Base-by-base conservation (phyloP, 1,140 invertebrate species). In the Gyrodactylus salaris region DNA sequence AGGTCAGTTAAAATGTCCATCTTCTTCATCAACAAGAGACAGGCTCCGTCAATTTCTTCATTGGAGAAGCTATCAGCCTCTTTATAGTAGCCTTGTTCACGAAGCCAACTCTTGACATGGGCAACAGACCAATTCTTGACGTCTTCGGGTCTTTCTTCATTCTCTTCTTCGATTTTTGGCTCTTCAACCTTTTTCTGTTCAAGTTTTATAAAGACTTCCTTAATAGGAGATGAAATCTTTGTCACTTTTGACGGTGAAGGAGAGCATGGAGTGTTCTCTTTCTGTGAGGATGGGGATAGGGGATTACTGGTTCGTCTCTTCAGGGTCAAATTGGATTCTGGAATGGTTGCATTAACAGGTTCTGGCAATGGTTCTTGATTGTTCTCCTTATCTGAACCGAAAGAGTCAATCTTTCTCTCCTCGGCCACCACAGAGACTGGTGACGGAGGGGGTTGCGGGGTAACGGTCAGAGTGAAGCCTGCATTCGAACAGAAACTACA, bases 1-100 rank as follows among this genome's bases (percentile, higher is more conserved):
- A 91, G 80, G 26, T 86, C 86, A 68, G 82, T 85, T 0, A 91
- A 81, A 1, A 91, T 87, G 78, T 91, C 89, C 27, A 84, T 84
- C 76, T 89, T 82, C 77, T 86, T 85, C 80, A 91, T 84, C 76
- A 91, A 82, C 25, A 89, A 81, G 25, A 91, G 79, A 1, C 87
- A 87, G 75, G 85, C 84, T 0, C 89, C 89, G 83, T 92, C 89
- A 76, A 91, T 89, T 78, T 90, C 88, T 88, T 90, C 79, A 73
- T 74, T 27, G 7, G 20, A 24, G 54, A 69, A 74, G 70, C 20
- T n/a, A 1, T 74, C 22, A 2, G 73, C 70, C 22, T 26, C 70
- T 20, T 24, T 20, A 1, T 7, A 19, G 25, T 72, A 74, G 21
- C 73, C 73, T 70, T 70, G n/a, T 1, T n/a, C 25, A 7, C 20